phyloP scores from a whole-genome alignment of 2,888 invertebrate species.

The Heliconius aoede region DNA sequence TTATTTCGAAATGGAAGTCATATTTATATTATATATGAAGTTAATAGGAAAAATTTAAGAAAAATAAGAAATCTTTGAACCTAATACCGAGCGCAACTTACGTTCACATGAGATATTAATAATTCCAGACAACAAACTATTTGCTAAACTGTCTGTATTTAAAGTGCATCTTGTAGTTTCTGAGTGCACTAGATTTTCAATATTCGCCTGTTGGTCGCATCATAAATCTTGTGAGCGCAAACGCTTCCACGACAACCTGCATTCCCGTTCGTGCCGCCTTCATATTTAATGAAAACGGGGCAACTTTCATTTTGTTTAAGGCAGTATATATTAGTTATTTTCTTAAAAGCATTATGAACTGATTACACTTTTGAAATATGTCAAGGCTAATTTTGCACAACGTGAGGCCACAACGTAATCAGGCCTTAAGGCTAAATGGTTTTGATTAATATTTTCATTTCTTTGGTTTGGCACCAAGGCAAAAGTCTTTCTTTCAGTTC shows the following conservation, averaged over 20 bases:
- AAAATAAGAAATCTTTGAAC: not conserved
- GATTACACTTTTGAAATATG: conserved; percentile 27
- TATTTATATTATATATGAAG: too few species aligned
- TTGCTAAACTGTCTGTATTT: conserved; percentile 60
- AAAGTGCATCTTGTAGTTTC: conserved; percentile 71
- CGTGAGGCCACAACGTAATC: not conserved
- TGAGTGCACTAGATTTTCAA: conserved; percentile 75
- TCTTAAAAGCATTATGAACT: conserved; percentile 41
- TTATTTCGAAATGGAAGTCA: not conserved
- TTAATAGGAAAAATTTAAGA: not conserved
- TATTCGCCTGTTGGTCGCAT: conserved; percentile 78
- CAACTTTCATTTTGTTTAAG: conserved; percentile 65
- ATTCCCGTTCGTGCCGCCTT: conserved; percentile 68
- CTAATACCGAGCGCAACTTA: not conserved
- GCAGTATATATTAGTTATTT: conserved; percentile 49
- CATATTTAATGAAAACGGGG: conserved; percentile 78
- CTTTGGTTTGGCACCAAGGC: too few species aligned
- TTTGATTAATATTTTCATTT: too few species aligned
- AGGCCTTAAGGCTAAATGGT: not conserved
- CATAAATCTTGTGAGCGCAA: conserved; percentile 74
- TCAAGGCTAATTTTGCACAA: not conserved
- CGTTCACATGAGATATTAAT: conserved; percentile 24
- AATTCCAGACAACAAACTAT: conserved; percentile 49
- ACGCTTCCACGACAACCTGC: conserved; percentile 73
- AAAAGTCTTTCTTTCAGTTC: too few species aligned